Base-by-base conservation (phyloP, 2,888 invertebrate species). In the Limnephilus marmoratus region DNA sequence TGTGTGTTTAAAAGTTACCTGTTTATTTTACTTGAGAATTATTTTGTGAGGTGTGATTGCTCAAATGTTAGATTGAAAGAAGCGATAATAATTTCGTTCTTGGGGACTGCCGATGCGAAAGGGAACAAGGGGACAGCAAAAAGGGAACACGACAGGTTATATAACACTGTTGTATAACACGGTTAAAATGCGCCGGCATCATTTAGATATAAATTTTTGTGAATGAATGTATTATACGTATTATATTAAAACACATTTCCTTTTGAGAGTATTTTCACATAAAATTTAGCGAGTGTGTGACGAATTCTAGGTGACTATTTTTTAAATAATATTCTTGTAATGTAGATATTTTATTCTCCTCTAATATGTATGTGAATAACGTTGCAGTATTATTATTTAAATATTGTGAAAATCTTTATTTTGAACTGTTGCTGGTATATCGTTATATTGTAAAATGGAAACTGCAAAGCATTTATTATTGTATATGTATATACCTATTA, bases 371-470 rank as follows among this genome's bases (percentile, higher is more conserved):
- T 68, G 24, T 37, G 1, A 83, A 37, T 83, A 83, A 83, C 37
- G 37, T n/a, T 15, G 34, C 83, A 83, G 83, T 83, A 83, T 83
- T 83, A 83, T 83, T 15, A 83, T 9, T 83, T 83, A 34, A 37
- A 37, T 83, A n/a, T 83, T 83, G 37, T 34, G 31, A 37, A 34
- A 37, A 24, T 34, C 3, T 34, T 83, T 83, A 24, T 37, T 83
- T 34, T 15, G 12, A 83, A 15, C 31, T 83, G 83, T 68, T 68
- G 1, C 68, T 24, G 24, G 68, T 68, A 18, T 68, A 68, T 68
- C n/a, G 9, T 68, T n/a, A 68, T 24, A 68, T 24, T 3, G n/a
- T 24, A 24, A 18, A 18, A 68, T 49, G 2, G 5, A 68, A 68
- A 34, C 34, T 15, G 34, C 15, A 31, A 83, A 83, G 83, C 83